A percentile compares a stretch with the other conserved stretches of the same genome.
phyloP scores from a whole-genome alignment of 2,113 vertebrate species.

The cattle (Bos taurus) region DNA sequence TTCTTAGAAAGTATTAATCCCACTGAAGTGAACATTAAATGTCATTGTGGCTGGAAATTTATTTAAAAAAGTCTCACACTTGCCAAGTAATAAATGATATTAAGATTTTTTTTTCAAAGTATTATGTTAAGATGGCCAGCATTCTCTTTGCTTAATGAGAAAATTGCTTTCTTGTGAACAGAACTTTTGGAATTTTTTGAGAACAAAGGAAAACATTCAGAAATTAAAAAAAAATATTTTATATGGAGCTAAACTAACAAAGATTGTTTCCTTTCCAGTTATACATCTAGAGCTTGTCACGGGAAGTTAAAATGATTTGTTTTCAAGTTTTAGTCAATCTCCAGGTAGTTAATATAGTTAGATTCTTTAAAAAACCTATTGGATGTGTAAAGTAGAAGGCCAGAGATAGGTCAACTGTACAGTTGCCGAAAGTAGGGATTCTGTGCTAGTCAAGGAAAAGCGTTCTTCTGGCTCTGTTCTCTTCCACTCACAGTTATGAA shows the following conservation, averaged over 20 bases:
- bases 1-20: neutral
- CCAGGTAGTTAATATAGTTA: neutral
- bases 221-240: neutral
- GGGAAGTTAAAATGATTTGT: neutral
- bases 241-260: neutral
- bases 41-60: neutral
- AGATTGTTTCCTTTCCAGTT: neutral
- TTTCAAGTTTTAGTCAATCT: neutral
- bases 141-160: neutral
- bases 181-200: neutral
- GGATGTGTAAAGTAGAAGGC: neutral
- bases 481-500: neutral
- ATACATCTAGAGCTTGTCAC: neutral
- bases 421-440: neutral
- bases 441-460: neutral
- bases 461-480: neutral
- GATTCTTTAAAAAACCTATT: neutral
- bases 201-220: neutral
- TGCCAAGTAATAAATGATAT: neutral
- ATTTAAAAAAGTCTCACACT: neutral
- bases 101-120: neutral
- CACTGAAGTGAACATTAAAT: neutral
- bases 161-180: neutral
- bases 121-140: neutral
- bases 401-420: neutral